These are phyloP conservation scores for Eublepharis macularius DNA, from an alignment of 2,113 vertebrate species.

Conservation along the genomic window DNA sequence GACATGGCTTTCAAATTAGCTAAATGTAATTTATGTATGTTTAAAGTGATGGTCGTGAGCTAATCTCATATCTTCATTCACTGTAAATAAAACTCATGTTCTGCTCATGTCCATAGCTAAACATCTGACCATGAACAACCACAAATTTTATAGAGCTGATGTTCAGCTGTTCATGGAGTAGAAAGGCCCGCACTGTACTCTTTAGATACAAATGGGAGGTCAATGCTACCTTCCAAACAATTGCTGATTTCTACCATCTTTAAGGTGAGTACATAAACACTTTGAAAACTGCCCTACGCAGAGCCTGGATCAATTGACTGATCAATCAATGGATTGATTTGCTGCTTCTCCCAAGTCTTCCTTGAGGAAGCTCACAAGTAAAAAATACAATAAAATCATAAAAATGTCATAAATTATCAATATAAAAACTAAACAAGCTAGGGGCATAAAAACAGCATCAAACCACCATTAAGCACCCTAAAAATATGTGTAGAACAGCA, in stretches of 20 bases:
- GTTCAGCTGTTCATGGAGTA: not conserved
- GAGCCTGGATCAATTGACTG: too few species aligned
- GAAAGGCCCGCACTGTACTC: not conserved
- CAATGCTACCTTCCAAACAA: not conserved
- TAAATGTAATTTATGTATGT: conserved; percentile 9
- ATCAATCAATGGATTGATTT: too few species aligned
- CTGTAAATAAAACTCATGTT: not conserved
- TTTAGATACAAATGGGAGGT: not conserved
- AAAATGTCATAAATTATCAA: too few species aligned
- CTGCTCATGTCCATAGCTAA: not conserved
- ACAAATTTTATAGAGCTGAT: not conserved
- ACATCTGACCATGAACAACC: not conserved
- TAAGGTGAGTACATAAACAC: not conserved
- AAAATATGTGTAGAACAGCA: too few species aligned
- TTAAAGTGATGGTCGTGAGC: not conserved
- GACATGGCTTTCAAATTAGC: not conserved
- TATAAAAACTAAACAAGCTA: too few species aligned
- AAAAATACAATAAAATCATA: too few species aligned
- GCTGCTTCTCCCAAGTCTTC: too few species aligned
- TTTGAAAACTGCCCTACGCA: not conserved
- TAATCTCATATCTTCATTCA: not conserved
- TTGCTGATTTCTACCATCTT: not conserved
- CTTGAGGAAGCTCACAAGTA: too few species aligned
- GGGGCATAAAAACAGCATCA: too few species aligned
- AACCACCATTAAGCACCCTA: too few species aligned